A percentile compares a stretch with the other conserved stretches of the same genome.
These are phyloP conservation scores for Elachura formosa DNA, from an alignment of 2,113 vertebrate species.

Conservation along the genomic window DNA sequence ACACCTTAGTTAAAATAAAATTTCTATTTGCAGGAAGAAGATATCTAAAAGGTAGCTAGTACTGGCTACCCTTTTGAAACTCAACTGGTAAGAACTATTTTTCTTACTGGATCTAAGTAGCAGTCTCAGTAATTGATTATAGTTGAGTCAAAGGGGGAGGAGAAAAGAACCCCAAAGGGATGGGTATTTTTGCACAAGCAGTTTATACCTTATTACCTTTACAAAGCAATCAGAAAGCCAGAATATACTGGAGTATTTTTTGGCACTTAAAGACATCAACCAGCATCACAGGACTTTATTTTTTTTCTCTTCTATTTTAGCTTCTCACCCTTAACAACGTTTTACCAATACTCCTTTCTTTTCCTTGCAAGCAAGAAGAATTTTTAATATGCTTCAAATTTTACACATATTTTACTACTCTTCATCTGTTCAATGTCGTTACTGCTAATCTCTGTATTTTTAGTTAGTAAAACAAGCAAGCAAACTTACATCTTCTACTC, in stretches of 20 bases:
- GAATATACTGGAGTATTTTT: background rate
- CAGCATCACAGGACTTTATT: background rate
- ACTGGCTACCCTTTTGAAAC: background rate
- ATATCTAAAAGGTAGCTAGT: background rate
- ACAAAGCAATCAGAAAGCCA: background rate
- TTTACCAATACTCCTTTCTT: background rate
- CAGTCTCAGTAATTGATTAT: background rate
- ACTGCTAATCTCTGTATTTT: background rate
- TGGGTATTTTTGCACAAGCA: background rate
- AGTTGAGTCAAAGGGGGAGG: background rate
- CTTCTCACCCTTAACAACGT: background rate
- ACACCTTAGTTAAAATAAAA: background rate
- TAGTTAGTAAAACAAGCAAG: background rate
- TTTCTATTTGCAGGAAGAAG: background rate
- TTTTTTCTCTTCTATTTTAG: background rate
- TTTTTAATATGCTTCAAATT: background rate
- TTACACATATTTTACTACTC: background rate
- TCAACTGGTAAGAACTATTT: background rate
- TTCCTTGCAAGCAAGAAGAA: background rate
- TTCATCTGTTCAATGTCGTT: background rate
- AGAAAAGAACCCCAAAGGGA: background rate
- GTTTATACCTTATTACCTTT: background rate
- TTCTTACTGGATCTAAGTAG: background rate
- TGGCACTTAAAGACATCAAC: background rate
- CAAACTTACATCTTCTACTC: fast-evolving